Percentiles rank a stretch among this genome's conserved stretches.
Conservation (phyloP, 2,113 vertebrate genomes). For the Nansenia antarctica region DNA sequence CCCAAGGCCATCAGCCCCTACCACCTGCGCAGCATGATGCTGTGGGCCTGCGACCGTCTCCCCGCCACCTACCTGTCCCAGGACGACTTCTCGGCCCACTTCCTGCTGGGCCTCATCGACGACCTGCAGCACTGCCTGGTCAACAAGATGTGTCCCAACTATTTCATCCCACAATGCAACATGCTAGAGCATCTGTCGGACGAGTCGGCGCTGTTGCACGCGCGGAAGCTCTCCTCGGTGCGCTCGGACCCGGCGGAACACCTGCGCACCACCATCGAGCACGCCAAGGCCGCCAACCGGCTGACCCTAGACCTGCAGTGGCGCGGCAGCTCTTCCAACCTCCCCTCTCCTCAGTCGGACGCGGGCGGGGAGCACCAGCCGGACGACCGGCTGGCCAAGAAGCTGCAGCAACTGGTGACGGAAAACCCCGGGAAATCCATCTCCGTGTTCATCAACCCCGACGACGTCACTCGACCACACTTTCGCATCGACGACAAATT, state of each 20-base stretch:
- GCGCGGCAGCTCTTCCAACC: constrained; percentile 81
- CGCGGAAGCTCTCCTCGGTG: constrained; percentile 89
- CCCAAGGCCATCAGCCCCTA: constrained; percentile 95
- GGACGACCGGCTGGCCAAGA: constrained; percentile 94
- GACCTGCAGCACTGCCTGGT: constrained; percentile 96
- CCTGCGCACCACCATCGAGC: constrained; percentile 92
- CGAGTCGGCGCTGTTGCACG: constrained; percentile 87
- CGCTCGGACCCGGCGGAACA: constrained; percentile 93
- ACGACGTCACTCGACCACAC: constrained; percentile 94
- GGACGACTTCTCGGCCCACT: constrained; percentile 91
- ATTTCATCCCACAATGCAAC: constrained; percentile 98
- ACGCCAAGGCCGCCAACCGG: constrained; percentile 89
- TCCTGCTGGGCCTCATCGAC: constrained; percentile 93
- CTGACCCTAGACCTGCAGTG: constrained; percentile 88
- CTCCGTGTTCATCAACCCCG: constrained; percentile 97
- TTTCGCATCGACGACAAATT: constrained; percentile 99
- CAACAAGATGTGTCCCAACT: constrained; percentile 96
- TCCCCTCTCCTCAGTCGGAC: constrained; percentile 89
- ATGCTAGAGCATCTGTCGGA: constrained; percentile 96
- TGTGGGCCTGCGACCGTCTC: constrained; percentile 96
- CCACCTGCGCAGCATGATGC: constrained; percentile 95
- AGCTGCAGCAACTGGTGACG: constrained; percentile 96
- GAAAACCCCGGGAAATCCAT: constrained; percentile 98
- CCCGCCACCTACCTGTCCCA: constrained; percentile 87
- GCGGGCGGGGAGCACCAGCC: constrained; percentile 81